Percentiles rank a stretch among this genome's conserved stretches.
Evolutionary conservation across 2,113 vertebrate genomes (phyloP).

Genomic region (Mastomys natalensis): DNA sequence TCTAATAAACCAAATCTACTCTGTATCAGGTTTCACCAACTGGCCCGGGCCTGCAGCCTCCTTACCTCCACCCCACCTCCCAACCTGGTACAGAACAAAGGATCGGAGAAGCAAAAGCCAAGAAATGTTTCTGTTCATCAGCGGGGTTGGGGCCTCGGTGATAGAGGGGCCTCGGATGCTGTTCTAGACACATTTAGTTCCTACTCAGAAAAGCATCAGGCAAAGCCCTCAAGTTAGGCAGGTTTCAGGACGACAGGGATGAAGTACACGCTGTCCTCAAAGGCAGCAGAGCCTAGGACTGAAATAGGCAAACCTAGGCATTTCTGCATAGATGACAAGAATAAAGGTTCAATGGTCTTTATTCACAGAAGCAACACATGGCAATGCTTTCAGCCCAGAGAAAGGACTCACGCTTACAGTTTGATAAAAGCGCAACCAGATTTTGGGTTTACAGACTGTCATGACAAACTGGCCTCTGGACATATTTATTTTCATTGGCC

Average conservation of each 20-base stretch:
- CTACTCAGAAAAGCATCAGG: background rate
- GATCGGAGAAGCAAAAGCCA: background rate
- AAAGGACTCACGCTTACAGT: background rate
- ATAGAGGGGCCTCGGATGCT: background rate
- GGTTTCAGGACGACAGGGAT: background rate
- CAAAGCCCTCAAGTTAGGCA: background rate
- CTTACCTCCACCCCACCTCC: background rate
- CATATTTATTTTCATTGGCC: background rate
- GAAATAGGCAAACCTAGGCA: background rate
- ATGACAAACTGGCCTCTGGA: constrained; percentile 18
- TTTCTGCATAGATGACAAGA: background rate
- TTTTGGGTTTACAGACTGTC: background rate
- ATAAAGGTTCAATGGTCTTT: background rate
- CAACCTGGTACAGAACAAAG: constrained; percentile 53
- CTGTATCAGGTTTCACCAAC: constrained; percentile 65
- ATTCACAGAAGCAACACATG: background rate
- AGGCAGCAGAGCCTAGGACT: background rate
- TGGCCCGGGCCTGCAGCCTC: constrained; percentile 65
- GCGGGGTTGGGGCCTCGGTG: background rate
- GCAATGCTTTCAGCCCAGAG: background rate
- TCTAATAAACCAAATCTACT: constrained; percentile 66
- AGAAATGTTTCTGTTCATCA: background rate
- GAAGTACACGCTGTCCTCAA: too few relatives aligned
- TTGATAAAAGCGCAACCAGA: background rate
- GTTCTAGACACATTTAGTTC: background rate